Evolutionary conservation across 2,888 invertebrate genomes (phyloP).

Genomic region (Linnaemya tessellans): DNA sequence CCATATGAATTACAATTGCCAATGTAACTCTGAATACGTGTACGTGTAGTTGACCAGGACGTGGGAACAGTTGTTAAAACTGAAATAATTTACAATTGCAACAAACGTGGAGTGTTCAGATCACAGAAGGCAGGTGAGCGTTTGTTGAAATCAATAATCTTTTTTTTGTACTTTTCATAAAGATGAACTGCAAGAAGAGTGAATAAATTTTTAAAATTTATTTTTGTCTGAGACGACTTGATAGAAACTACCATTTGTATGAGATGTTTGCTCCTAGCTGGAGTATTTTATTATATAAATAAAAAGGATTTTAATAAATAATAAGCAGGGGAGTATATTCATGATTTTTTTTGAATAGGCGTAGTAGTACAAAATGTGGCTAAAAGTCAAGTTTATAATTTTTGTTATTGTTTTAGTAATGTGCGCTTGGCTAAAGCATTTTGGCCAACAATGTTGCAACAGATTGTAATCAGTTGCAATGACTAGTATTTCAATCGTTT

Average conservation of each 20-base stretch:
- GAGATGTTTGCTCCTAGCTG: constrained; percentile 7
- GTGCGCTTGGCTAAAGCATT: constrained; percentile 46
- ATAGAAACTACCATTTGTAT: constrained; percentile 24
- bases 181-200: constrained; percentile 10
- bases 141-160: constrained; percentile 59
- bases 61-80: constrained; percentile 61
- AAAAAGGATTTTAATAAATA: constrained; percentile 37
- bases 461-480: constrained; percentile 40
- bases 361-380: constrained; percentile 5
- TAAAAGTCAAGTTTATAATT: not conserved
- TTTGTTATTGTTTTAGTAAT: not conserved
- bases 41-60: constrained; percentile 36
- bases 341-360: constrained; percentile 26
- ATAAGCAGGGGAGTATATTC: constrained; percentile 41
- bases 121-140: constrained; percentile 7
- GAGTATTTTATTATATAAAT: constrained; percentile 5
- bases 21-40: constrained; percentile 50
- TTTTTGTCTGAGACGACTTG: constrained; percentile 49
- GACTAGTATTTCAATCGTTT: constrained; percentile 17
- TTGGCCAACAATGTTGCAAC: constrained; percentile 65
- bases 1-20: constrained; percentile 37
- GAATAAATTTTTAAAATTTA: constrained; percentile 45
- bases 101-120: constrained; percentile 15
- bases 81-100: constrained; percentile 64
- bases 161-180: constrained; percentile 3